Evolutionary conservation across 1,140 invertebrate species (phyloP), one percentile per base, ranked within the genome.

Genomic region (Aethina tumida): DNA sequence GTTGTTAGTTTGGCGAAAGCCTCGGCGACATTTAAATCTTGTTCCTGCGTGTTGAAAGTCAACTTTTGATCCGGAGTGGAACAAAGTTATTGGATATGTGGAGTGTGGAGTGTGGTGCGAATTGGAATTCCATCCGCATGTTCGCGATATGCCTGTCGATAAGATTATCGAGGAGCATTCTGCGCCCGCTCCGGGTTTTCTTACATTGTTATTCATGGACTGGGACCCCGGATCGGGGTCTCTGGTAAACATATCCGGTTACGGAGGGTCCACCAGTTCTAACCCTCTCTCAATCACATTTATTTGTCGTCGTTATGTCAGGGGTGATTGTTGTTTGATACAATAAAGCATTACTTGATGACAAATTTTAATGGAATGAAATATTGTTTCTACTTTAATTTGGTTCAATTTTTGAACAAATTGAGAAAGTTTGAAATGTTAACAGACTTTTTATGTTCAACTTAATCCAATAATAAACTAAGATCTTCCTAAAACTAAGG

Each of bases 181-280:
- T 17, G 18, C 9, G 18, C 31, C 10, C 6, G 16, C 10, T 5
- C 17, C 25, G 32, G 35, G 28, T 41, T 43, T 30, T 42, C 41
- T 47, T 45, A 42, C 43, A 57, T 57, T 57, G 55, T 55, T 57
- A 57, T 57, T 55, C 55, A 57, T 57, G 55, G 55, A 51, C 44
- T 51, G 55, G 55, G 55, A 57, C 48, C 40, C 42, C 19, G 49
- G 39, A 51, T 35, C 40, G 43, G 41, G 47, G 35, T 43, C 47
- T 46, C 45, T 46, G 41, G 45, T 46, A 53, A 53, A 53, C 51
- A 53, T 45, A 55, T 55, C 53, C 48, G 50, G 50, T 55, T 55
- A 53, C 53, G 46, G 26, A 37, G 37, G 39, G 43, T 50, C 39
- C 33, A 28, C 27, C 12, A 8, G 10, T 16, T 20, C 33, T 37